Base-by-base conservation (phyloP, 2,888 invertebrate species). In the Esperia sulphurella region DNA sequence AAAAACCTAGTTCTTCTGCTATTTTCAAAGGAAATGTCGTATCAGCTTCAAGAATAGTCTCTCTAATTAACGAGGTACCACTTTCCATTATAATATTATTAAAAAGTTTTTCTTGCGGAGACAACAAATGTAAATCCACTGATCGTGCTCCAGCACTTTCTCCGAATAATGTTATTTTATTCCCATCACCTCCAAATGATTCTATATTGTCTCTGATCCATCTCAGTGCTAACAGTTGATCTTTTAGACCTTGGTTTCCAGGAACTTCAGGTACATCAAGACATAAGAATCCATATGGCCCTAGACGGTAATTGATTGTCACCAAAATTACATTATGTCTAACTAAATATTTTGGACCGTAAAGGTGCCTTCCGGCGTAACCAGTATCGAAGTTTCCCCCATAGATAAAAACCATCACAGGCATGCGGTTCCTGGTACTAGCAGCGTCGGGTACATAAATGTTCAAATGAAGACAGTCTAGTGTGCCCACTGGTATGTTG, bases 281-380 rank as follows among this genome's bases (percentile, higher is more conserved):
- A 39, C 79, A 79, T 75, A 82, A 75, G 44, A 82, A 82, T 8
- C 82, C 82, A 45, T 77, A 82, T 0, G 74, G 63, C 10, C 75
- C 78, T 0, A 71, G 41, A 9, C 82, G 64, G 45, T 83, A 77
- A 44, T 71, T 77, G 0, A 81, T 29, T 2, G 71, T 68, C 0
- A 82, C 72, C 1, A 81, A 37, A 30, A 82, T 69, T 14, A 83
- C 65, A 14, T 75, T 67, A 56, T 79, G 74, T 45, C 61, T 65
- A 7, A 80, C 63, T 9, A 80, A 51, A 45, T 59, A 76, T 40
- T 55, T 67, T 7, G 82, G 76, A 0, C 71, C 74, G 43, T 53
- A 68, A 0, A 59, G 0, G 1, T 51, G 46, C 54, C 62, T 69
- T 1, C 57, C 52, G 8, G 61, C 58, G 14, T 38, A 53, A 8